Evolutionary conservation across 2,888 invertebrate species (phyloP), one percentile per base, ranked within the genome.

Genomic region (Autographa gamma): DNA sequence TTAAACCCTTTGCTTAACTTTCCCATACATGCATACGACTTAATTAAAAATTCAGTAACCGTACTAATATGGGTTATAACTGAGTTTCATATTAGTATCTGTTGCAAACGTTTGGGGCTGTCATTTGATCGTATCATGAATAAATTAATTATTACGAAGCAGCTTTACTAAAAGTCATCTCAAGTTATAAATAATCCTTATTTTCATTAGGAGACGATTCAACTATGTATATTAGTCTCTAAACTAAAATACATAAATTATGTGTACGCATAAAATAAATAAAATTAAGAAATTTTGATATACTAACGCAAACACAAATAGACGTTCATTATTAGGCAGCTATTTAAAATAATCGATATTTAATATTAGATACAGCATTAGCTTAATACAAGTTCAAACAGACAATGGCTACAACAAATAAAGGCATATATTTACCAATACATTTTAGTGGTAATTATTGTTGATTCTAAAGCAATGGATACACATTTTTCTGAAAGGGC

Each of bases 401-500:
- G 48, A 60, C 65, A 71, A 73, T 76, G 70, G 66, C 56, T 56
- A 72, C 32, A 63, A 38, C 73, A 79, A 79, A 81, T 73, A 79
- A 76, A 79, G 73, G 66, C 8, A 65, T 66, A 63, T 82, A 69
- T 82, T 84, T 82, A 64, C 69, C 54, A 80, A 64, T 69, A 69
- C 69, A 76, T 84, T 84, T 82, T 71, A 76, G 66, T 73, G 65
- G 66, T 80, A 80, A 86, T 84, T 83, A 82, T 84, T 88, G 84
- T 89, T 85, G 88, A 85, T 83, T 89, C 85, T 86, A 79, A 85
- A 80, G 81, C 79, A 76, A 87, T 79, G 61, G 77, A 83, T 86
- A 87, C 84, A 85, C 87, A 87, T 85, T 86, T 89, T 88, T 90
- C 88, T 89, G 89, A 90, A 90, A 91, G 92, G 93, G 93, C 83